phyloP scores from a whole-genome alignment of 53 echinoderm and acorn worm species.

The Holothuria leucospilota region DNA sequence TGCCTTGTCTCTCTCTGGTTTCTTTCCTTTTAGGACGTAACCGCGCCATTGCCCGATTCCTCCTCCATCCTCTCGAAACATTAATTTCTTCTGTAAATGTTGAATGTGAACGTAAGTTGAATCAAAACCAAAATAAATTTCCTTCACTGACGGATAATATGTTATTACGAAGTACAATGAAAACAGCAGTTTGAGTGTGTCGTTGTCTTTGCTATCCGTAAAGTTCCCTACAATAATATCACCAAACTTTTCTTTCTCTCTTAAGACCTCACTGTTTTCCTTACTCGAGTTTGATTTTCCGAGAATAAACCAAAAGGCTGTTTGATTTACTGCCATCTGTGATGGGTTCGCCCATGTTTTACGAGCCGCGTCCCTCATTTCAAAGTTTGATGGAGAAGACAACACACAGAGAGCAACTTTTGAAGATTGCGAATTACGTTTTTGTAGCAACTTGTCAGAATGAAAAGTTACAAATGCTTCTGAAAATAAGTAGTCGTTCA shows the following conservation, averaged over 20 bases:
- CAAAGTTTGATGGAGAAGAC: too few species aligned
- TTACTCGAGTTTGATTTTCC: too few species aligned
- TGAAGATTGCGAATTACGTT: too few species aligned
- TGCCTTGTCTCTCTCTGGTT: neutral
- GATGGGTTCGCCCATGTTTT: too few species aligned
- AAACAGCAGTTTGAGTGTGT: slow-evolving; percentile 23
- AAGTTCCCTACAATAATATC: slow-evolving; percentile 49
- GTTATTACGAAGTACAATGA: slow-evolving; percentile 1
- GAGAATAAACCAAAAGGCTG: too few species aligned
- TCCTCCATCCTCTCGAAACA: neutral
- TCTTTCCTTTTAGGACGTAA: neutral
- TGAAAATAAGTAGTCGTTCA: too few species aligned
- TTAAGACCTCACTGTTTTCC: too few species aligned
- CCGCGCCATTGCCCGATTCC: neutral
- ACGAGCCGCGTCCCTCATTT: too few species aligned
- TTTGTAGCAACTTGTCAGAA: too few species aligned
- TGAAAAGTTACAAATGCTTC: too few species aligned
- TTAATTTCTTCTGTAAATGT: neutral
- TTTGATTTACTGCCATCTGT: too few species aligned
- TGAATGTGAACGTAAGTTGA: slow-evolving; percentile 28
- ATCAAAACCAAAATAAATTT: slow-evolving; percentile 28
- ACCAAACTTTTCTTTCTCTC: neutral
- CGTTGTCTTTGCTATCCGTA: neutral
- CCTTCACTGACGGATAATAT: neutral
- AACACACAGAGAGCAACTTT: too few species aligned